phyloP scores from a whole-genome alignment of 2,888 invertebrate species.

The Megalurothrips usitatus region DNA sequence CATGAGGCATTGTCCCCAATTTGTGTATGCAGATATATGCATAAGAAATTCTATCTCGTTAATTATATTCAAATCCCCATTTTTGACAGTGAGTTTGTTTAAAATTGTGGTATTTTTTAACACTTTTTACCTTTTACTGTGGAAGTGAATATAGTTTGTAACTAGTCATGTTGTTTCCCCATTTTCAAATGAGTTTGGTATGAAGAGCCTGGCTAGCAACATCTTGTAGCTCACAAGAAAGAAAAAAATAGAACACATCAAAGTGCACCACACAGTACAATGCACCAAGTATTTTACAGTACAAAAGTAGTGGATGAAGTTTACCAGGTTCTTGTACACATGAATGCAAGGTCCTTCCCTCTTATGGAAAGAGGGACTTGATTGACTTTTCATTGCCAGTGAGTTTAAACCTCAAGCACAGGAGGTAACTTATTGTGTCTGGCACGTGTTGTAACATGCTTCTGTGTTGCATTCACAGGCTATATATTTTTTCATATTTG shows the following conservation, averaged over 20 bases:
- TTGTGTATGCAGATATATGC: not conserved
- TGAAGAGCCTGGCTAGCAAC: not conserved
- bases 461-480: not conserved
- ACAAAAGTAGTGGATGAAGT: not conserved
- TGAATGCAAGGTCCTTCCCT: not conserved
- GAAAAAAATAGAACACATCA: not conserved
- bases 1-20: not conserved
- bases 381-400: not conserved
- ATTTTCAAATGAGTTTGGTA: not conserved
- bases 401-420: not conserved
- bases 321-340: not conserved
- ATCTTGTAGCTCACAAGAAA: not conserved
- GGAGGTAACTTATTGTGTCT: not conserved
- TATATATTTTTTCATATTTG: not conserved
- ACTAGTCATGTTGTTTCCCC: conserved; percentile 5
- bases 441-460: not conserved
- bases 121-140: not conserved
- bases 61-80: not conserved
- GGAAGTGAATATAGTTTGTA: not conserved
- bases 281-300: conserved; percentile 4
- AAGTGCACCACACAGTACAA: conserved; percentile 19
- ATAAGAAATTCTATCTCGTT: not conserved
- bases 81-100: not conserved
- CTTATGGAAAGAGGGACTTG: not conserved
- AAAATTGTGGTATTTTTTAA: not conserved